These are phyloP conservation scores for Pseudomugil tenellus DNA, from an alignment of 2,797 vertebrate species.

Conservation along the genomic window DNA sequence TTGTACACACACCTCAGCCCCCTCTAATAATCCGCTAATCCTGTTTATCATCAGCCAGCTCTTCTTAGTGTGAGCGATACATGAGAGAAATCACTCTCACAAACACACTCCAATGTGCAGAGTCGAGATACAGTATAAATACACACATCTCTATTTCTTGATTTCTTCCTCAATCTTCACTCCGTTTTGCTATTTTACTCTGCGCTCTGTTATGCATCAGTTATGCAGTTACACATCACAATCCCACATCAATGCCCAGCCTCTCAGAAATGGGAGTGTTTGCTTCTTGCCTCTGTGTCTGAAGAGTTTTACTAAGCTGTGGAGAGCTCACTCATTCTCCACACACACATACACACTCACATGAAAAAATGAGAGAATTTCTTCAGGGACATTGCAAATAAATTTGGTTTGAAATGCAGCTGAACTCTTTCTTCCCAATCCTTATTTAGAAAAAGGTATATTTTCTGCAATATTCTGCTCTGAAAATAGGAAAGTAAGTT, in stretches of 20 bases:
- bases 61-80: conserved; percentile 73
- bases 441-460: conserved; percentile 24
- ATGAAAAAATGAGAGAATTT: conserved; percentile 40
- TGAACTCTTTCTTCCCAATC: conserved; percentile 46
- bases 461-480: conserved; percentile 46
- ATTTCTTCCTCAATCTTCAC: conserved; percentile 72
- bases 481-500: conserved; percentile 72
- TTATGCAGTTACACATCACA: conserved; percentile 72
- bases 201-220: conserved; percentile 66
- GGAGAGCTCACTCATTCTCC: conserved; percentile 49
- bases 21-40: conserved; percentile 82
- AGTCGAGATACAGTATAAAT: conserved; percentile 76
- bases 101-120: conserved; percentile 78
- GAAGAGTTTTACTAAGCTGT: conserved; percentile 73
- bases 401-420: conserved; percentile 49
- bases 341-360: conserved; percentile 2
- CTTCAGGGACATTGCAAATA: conserved; percentile 43
- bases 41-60: conserved; percentile 82
- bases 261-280: conserved; percentile 60
- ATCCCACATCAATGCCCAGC: conserved; percentile 75
- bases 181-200: conserved; percentile 43
- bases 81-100: conserved; percentile 77
- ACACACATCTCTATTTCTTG: conserved; percentile 74
- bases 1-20: conserved; percentile 70
- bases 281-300: conserved; percentile 56